A percentile compares a stretch with the other conserved stretches of the same genome.
These are phyloP conservation scores for Trematomus bernacchii DNA, from an alignment of 2,797 vertebrate species.

Conservation along the genomic window DNA sequence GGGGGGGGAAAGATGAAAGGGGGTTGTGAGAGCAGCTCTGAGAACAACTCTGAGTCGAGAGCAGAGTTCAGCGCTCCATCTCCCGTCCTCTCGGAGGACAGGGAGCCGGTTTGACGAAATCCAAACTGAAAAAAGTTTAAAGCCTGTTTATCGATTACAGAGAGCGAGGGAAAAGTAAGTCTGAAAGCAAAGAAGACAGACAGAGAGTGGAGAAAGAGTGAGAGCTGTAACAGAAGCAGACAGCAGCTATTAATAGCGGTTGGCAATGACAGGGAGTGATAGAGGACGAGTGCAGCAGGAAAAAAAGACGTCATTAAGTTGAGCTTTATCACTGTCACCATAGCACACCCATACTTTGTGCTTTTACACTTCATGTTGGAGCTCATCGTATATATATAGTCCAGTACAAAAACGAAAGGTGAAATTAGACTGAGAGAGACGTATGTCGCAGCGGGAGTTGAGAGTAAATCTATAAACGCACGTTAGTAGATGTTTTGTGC, in stretches of 20 bases:
- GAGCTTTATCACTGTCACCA: constrained; percentile 71
- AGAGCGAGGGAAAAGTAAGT: constrained; percentile 33
- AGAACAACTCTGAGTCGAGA: constrained; percentile 63
- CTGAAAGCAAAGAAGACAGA: constrained; percentile 27
- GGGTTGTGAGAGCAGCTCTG: constrained; percentile 53
- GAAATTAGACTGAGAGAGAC: not conserved
- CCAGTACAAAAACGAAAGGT: not conserved
- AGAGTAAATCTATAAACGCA: constrained; percentile 11
- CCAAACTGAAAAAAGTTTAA: constrained; percentile 60
- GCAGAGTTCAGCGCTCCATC: constrained; percentile 67
- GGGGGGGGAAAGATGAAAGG: constrained; percentile 60
- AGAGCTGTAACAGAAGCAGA: constrained; percentile 56
- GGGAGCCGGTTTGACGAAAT: constrained; percentile 58
- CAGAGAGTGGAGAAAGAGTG: constrained; percentile 33
- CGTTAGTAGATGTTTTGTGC: constrained; percentile 19
- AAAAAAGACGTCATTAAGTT: constrained; percentile 71
- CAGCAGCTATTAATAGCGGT: constrained; percentile 71
- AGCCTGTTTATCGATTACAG: constrained; percentile 73
- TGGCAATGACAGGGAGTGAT: constrained; percentile 52
- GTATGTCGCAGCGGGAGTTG: not conserved
- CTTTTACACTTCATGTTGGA: constrained; percentile 35
- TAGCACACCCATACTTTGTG: constrained; percentile 36
- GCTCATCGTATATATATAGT: constrained; percentile 22
- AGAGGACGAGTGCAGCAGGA: constrained; percentile 62
- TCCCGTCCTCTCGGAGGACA: constrained; percentile 54